These are phyloP conservation scores for Sebastes iracundus DNA, from an alignment of 2,797 vertebrate genomes.

Conservation along the genomic window DNA sequence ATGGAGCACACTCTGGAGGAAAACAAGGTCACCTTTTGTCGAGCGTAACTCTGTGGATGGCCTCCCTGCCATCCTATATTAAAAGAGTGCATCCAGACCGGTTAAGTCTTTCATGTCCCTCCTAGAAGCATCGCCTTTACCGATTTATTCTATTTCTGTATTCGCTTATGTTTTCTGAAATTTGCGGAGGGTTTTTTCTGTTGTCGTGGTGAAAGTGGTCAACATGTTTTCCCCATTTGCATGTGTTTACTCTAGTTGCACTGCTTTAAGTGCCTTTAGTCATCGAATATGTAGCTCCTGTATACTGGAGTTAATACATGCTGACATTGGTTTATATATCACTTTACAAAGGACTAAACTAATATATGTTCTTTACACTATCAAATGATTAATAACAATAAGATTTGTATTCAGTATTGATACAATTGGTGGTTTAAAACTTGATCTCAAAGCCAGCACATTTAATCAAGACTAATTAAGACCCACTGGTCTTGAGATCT, in stretches of 20 bases:
- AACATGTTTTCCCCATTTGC: neutral
- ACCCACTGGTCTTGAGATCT: neutral
- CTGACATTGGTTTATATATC: neutral
- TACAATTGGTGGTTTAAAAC: neutral
- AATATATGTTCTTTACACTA: neutral
- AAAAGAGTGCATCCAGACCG: neutral
- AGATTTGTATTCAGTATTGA: neutral
- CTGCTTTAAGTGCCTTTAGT: neutral
- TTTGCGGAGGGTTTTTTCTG: neutral
- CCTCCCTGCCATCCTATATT: neutral
- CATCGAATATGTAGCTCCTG: neutral
- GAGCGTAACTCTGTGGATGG: neutral
- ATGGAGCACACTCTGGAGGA: neutral
- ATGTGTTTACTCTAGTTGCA: neutral
- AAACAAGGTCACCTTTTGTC: constrained; percentile 9
- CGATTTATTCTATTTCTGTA: neutral
- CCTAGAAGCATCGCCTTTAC: neutral
- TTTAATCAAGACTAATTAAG: neutral
- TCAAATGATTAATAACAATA: neutral
- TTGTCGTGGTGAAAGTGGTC: neutral
- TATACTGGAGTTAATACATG: neutral
- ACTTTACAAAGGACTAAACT: neutral
- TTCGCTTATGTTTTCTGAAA: neutral
- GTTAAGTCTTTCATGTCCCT: neutral
- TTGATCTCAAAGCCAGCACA: neutral